Conservation (phyloP, 2,888 invertebrate species). For the Pachymerium ferrugineum region DNA sequence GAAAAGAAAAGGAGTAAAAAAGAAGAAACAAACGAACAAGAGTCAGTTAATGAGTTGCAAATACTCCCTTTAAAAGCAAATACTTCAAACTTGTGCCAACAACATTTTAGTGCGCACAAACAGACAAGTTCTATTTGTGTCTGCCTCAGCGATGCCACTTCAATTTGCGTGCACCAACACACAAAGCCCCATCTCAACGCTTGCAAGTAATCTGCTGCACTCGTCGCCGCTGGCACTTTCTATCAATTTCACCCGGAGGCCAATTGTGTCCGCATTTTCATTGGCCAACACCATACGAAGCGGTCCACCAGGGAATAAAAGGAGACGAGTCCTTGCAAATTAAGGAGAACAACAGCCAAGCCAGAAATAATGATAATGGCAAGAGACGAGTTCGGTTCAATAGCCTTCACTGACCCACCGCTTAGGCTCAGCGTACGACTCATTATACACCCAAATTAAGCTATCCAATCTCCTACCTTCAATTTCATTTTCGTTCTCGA, state of each 20-base stretch:
- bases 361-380: slow-evolving; percentile 27
- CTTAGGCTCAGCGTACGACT: not conserved
- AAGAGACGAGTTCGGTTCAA: slow-evolving; percentile 14
- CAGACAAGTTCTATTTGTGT: slow-evolving; percentile 19
- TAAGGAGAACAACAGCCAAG: slow-evolving; percentile 27
- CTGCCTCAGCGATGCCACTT: slow-evolving; percentile 27
- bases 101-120: slow-evolving; percentile 4
- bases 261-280: slow-evolving; percentile 24
- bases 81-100: slow-evolving; percentile 22
- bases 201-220: slow-evolving; percentile 25
- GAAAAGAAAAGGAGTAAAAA: not conserved
- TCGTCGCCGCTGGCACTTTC: slow-evolving; percentile 27
- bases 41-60: slow-evolving; percentile 9
- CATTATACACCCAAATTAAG: not conserved
- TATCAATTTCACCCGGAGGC: slow-evolving; percentile 27
- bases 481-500: no score
- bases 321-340: slow-evolving; percentile 23
- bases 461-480: no score
- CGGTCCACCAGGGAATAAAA: slow-evolving; percentile 23
- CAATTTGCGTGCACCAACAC: slow-evolving; percentile 24
- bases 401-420: slow-evolving; percentile 25
- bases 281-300: slow-evolving; percentile 27
- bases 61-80: slow-evolving; percentile 7
- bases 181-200: slow-evolving; percentile 27
- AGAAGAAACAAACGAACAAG: not conserved